phyloP scores from a whole-genome alignment of 2,888 invertebrate species.

The Teleiodes luculella region DNA sequence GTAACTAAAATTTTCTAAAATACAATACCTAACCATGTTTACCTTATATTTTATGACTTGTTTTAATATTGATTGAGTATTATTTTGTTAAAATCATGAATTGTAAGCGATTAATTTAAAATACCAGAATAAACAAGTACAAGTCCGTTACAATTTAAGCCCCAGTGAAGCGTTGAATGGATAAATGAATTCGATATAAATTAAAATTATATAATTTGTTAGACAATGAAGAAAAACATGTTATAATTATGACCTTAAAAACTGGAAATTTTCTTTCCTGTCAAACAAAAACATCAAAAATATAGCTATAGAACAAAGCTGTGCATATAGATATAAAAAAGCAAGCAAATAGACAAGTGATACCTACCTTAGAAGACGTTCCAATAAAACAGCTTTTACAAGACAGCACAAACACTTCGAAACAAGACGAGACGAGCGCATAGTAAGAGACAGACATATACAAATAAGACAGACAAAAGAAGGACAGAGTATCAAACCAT shows the following conservation, averaged over 20 bases:
- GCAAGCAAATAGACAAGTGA: slow-evolving; percentile 41
- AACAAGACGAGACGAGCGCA: slow-evolving; percentile 22
- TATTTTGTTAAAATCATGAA: too few relatives aligned
- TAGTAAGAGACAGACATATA: slow-evolving; percentile 23
- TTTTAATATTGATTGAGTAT: too few relatives aligned
- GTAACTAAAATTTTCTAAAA: background rate
- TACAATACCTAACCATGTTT: too few relatives aligned
- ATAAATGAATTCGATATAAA: too few relatives aligned
- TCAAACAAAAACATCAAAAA: slow-evolving; percentile 9
- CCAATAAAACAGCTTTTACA: slow-evolving; percentile 42
- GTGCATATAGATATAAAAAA: slow-evolving; percentile 29
- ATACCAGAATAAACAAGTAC: too few relatives aligned
- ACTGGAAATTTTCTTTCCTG: background rate
- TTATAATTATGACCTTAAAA: too few relatives aligned
- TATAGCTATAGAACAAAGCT: slow-evolving; percentile 42
- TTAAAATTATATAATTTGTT: too few relatives aligned
- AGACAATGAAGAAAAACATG: too few relatives aligned
- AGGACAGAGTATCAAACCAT: slow-evolving; percentile 71
- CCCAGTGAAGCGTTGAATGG: too few relatives aligned
- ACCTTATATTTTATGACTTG: too few relatives aligned
- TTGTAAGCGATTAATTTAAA: too few relatives aligned
- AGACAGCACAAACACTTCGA: slow-evolving; percentile 32
- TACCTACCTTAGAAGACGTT: slow-evolving; percentile 60
- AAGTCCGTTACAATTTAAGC: too few relatives aligned
- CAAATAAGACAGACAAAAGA: slow-evolving; percentile 39